Base-by-base conservation (phyloP, 2,888 invertebrate genomes). In the Drosophila algonquin region DNA sequence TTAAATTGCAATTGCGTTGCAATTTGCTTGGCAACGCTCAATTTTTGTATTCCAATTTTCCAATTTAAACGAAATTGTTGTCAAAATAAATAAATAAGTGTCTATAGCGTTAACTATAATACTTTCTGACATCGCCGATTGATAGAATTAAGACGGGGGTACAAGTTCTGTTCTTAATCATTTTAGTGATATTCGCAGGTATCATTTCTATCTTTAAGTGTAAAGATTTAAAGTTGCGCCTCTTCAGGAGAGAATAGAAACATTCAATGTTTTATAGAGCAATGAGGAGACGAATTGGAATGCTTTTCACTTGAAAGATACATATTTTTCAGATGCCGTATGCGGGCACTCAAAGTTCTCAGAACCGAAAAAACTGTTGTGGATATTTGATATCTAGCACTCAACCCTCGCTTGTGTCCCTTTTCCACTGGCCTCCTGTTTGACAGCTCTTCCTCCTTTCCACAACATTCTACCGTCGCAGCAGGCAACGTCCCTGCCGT, bases 401-500 rank as follows among this genome's bases (percentile, higher is more conserved):
- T 55, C 24, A 14, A 21, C 50, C 30, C 16, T 32, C 56, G 16
- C 14, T 10, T 7, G 12, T 8, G 40, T 21, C 53, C 27, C 14
- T 40, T n/a, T 40, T n/a, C 3, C 40, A 7, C 14, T 40, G 7
- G n/a, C n/a, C 40, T 2, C 40, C 40, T 40, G 14, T 7, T 40
- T 40, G 40, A n/a, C 6, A 2, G 40, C 30, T 30, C 53, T 24
- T 32, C 14, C 21, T 54, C 46, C 48, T 40, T 54, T 61, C 61
- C 72, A 67, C 65, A 65, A 57, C 12, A 30, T 12, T 40, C 14
- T 14, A 7, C 32, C 9, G 35, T 27, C 35, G 32, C 54, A 27
- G 35, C 71, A 81, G 71, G 80, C 24, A 24, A 24, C 24, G 24
- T 24, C 24, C 4, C 24, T 24, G 24, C 24, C 5, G 24, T 24